Evolutionary conservation across 53 echinoderm and acorn worm genomes (phyloP).

Genomic region (Actinopyga echinites): DNA sequence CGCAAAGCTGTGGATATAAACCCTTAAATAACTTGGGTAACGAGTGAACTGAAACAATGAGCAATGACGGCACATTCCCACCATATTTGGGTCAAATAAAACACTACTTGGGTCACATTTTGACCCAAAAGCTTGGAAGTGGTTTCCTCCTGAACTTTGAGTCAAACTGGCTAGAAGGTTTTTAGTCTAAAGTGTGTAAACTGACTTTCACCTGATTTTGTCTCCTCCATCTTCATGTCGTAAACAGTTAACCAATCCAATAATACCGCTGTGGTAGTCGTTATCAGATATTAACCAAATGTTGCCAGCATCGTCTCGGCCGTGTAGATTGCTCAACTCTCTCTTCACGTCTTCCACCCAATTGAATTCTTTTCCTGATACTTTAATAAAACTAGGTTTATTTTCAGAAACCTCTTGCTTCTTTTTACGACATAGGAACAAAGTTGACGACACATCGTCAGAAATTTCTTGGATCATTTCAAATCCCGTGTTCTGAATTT

Average conservation of each 20-base stretch:
- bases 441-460: slow-evolving; percentile 52
- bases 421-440: slow-evolving; percentile 9
- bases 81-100: no score
- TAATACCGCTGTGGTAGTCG: slow-evolving; percentile 54
- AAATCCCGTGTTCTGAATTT: slow-evolving; percentile 35
- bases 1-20: no score
- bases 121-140: no score
- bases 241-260: slow-evolving; percentile 71
- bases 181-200: no score
- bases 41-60: no score
- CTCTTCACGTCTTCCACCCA: slow-evolving; percentile 23
- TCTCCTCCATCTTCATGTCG: slow-evolving; percentile 68
- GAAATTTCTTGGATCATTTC: slow-evolving; percentile 59
- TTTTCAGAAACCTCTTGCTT: neutral
- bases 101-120: no score
- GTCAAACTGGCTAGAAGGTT: no score
- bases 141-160: no score
- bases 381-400: slow-evolving; percentile 24
- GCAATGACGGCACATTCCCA: no score
- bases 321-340: slow-evolving; percentile 15
- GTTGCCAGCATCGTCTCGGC: slow-evolving; percentile 31
- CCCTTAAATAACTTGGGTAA: no score
- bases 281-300: slow-evolving; percentile 62
- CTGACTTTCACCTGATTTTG: slow-evolving; percentile 65
- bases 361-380: neutral